These are phyloP conservation scores for Dasypolia templi DNA, from an alignment of 2,888 invertebrate species.

Conservation along the genomic window DNA sequence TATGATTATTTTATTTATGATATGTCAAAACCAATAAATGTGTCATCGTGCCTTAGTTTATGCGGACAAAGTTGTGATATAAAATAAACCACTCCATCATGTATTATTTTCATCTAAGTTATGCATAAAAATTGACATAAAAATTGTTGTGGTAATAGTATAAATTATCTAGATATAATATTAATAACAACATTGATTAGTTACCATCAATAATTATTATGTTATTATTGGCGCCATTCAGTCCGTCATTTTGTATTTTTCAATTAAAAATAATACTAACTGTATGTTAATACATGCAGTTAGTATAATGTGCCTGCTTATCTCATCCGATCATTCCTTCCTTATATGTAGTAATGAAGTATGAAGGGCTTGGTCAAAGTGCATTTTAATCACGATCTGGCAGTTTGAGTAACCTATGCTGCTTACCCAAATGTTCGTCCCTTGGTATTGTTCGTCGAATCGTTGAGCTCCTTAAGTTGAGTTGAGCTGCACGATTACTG, in stretches of 20 bases:
- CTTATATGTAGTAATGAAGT: no score
- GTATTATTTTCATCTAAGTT: not conserved
- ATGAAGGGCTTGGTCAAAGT: no score
- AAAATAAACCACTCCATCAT: constrained; percentile 13
- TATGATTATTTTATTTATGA: no score
- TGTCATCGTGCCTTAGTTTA: constrained; percentile 7
- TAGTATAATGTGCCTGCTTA: no score
- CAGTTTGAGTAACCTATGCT: no score
- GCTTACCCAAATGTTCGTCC: no score
- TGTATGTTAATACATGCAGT: no score
- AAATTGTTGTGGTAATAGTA: constrained; percentile 5
- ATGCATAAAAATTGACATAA: not conserved
- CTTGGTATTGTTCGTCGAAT: no score
- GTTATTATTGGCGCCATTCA: constrained; percentile 8
- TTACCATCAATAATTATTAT: not conserved
- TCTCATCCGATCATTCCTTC: no score
- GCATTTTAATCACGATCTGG: no score
- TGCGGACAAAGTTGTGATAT: constrained; percentile 15
- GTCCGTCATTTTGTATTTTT: not conserved
- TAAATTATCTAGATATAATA: not conserved
- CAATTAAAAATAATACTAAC: not conserved
- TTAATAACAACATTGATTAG: not conserved
- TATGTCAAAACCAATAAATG: not conserved
- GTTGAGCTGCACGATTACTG: no score
- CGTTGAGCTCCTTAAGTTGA: no score